Percentiles rank a stretch among this genome's conserved stretches.
These are phyloP conservation scores for Onychorhynchus coronatus DNA, from an alignment of 2,113 vertebrate genomes.

Conservation along the genomic window DNA sequence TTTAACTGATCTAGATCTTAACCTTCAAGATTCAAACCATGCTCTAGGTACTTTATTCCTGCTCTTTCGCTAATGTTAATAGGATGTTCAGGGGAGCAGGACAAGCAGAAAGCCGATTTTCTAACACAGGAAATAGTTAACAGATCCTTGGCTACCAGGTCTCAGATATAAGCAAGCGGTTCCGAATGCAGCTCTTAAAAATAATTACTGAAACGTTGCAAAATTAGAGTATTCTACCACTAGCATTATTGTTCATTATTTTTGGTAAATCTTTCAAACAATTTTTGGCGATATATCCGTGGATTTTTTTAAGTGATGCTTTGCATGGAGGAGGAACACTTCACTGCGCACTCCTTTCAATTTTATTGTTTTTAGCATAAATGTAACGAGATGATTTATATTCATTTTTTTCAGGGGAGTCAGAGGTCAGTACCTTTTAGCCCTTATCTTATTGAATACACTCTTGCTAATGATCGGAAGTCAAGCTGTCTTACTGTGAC, in stretches of 20 bases:
- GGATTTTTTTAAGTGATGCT: background rate
- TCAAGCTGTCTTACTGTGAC: background rate
- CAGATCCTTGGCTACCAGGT: background rate
- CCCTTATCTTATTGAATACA: background rate
- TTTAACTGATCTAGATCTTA: slow-evolving; percentile 48
- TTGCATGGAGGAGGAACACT: background rate
- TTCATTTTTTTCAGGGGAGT: background rate
- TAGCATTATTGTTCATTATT: background rate
- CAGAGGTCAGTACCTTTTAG: slow-evolving; percentile 36
- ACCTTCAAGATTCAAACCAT: background rate
- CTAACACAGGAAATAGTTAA: background rate
- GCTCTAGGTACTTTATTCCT: background rate
- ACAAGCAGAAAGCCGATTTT: background rate
- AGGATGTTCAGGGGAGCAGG: background rate
- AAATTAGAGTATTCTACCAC: background rate
- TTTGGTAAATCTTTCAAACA: background rate
- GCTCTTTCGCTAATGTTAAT: slow-evolving; percentile 14
- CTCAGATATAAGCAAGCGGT: background rate
- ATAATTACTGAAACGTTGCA: background rate
- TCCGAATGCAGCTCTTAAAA: background rate
- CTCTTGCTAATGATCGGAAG: background rate
- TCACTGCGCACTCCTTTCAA: background rate
- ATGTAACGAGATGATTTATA: slow-evolving; percentile 29
- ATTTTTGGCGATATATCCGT: background rate
- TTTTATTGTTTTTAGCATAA: slow-evolving; percentile 10